Evolutionary conservation across 2,888 invertebrate species (phyloP).

Genomic region (Liposcelis brunnea): DNA sequence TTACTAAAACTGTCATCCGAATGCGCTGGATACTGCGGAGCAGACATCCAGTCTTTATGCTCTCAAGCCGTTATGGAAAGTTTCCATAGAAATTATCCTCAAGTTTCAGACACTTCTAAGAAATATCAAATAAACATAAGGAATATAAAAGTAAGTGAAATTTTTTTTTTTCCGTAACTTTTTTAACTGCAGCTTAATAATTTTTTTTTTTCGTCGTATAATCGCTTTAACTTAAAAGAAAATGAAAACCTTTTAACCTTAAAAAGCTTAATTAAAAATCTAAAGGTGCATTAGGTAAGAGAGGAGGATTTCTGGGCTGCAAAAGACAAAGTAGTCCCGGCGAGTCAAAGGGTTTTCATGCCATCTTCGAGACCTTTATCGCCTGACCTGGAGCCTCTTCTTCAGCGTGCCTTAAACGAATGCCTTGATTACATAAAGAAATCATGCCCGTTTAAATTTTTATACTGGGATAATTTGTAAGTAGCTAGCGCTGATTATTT

Average conservation of each 20-base stretch:
- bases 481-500: too few relatives aligned
- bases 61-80: conserved; percentile 66
- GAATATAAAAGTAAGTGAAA: conserved; percentile 31
- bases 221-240: too few relatives aligned
- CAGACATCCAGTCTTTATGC: conserved; percentile 71
- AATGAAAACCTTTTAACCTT: too few relatives aligned
- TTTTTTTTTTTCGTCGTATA: too few relatives aligned
- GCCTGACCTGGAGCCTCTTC: too few relatives aligned
- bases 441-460: too few relatives aligned
- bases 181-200: too few relatives aligned
- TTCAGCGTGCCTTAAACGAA: too few relatives aligned
- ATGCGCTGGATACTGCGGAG: conserved; percentile 62
- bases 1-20: conserved; percentile 48
- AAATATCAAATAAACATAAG: conserved; percentile 57
- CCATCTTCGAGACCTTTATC: too few relatives aligned
- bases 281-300: conserved; percentile 25
- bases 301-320: conserved; percentile 36
- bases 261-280: too few relatives aligned
- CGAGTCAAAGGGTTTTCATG: conserved; percentile 19
- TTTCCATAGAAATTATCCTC: conserved; percentile 64
- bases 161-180: conserved; percentile 8
- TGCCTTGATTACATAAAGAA: too few relatives aligned
- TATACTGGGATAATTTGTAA: too few relatives aligned
- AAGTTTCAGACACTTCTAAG: conserved; percentile 65
- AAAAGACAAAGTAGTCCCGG: conserved; percentile 44